Evolutionary conservation across 2,113 vertebrate species (phyloP).

Genomic region (Xiphophorus hellerii): DNA sequence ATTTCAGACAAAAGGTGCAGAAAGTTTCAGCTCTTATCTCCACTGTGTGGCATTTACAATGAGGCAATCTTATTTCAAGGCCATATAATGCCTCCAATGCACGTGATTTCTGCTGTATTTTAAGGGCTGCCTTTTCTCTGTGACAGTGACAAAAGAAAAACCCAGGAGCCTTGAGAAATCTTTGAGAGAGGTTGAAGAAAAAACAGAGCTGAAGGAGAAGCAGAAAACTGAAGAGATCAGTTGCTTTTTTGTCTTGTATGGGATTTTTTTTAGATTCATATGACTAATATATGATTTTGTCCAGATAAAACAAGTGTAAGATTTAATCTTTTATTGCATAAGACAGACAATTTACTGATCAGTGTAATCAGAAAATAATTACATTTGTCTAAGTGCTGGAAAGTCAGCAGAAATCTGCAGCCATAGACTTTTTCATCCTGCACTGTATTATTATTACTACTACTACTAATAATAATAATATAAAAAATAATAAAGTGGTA

Average conservation of each 20-base stretch:
- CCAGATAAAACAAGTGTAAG: neutral
- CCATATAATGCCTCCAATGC: constrained; percentile 12
- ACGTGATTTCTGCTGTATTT: constrained; percentile 41
- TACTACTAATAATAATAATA: too few species aligned
- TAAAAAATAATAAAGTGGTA: neutral
- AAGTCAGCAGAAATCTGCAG: too few species aligned
- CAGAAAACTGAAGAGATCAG: neutral
- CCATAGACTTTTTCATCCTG: too few species aligned
- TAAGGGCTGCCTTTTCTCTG: neutral
- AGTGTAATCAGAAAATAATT: too few species aligned
- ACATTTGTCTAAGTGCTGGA: too few species aligned
- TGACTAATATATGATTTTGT: neutral
- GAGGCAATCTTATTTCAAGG: constrained; percentile 18
- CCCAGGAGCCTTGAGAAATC: neutral
- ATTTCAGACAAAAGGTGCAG: constrained; percentile 19
- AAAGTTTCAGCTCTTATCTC: constrained; percentile 33
- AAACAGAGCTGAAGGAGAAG: too few species aligned
- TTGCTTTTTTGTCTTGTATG: neutral
- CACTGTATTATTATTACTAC: too few species aligned
- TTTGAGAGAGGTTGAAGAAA: too few species aligned
- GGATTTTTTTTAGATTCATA: neutral
- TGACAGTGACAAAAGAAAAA: constrained; percentile 13
- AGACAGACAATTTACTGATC: neutral
- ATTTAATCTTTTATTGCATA: neutral
- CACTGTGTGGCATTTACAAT: constrained; percentile 32